phyloP scores from a whole-genome alignment of 2,888 invertebrate species.

The Rhingia campestris region DNA sequence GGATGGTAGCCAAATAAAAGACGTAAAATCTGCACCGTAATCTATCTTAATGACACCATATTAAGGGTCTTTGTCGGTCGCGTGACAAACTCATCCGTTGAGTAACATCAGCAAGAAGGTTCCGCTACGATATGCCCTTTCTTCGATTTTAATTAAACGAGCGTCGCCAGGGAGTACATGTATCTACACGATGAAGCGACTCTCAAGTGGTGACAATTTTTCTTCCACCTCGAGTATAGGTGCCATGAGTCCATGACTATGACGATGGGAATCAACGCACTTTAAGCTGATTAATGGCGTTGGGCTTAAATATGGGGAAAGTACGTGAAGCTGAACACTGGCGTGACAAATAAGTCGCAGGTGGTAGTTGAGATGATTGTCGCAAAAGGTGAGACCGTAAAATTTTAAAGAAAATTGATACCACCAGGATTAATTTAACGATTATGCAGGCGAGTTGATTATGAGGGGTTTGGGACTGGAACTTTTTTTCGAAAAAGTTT shows the following conservation, averaged over 20 bases:
- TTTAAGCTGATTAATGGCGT: conserved; percentile 68
- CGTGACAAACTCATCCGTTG: conserved; percentile 47
- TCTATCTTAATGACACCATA: conserved; percentile 70
- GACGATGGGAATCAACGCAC: conserved; percentile 39
- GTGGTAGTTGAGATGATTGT: conserved; percentile 38
- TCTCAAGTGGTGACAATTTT: conserved; percentile 48
- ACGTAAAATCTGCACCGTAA: conserved; percentile 61
- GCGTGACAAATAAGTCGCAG: conserved; percentile 52
- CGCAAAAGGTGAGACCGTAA: conserved; percentile 15
- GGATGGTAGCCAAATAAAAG: neutral
- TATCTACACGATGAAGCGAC: conserved; percentile 1
- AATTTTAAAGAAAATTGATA: conserved; percentile 19
- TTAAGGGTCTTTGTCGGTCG: conserved; percentile 55
- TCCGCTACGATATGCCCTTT: conserved; percentile 17
- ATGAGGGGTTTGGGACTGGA: neutral
- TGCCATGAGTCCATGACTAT: neutral
- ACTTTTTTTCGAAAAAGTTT: no score
- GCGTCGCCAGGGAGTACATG: conserved; percentile 15
- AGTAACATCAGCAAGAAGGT: conserved; percentile 26
- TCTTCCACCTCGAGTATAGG: conserved; percentile 1
- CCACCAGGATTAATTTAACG: conserved; percentile 19
- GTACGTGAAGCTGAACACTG: conserved; percentile 9
- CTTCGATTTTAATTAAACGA: conserved; percentile 60
- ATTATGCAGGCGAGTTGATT: conserved; percentile 20
- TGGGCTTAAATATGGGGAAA: conserved; percentile 3